Evolutionary conservation across 2,797 vertebrate genomes (phyloP).

Genomic region (Leuciscus waleckii): DNA sequence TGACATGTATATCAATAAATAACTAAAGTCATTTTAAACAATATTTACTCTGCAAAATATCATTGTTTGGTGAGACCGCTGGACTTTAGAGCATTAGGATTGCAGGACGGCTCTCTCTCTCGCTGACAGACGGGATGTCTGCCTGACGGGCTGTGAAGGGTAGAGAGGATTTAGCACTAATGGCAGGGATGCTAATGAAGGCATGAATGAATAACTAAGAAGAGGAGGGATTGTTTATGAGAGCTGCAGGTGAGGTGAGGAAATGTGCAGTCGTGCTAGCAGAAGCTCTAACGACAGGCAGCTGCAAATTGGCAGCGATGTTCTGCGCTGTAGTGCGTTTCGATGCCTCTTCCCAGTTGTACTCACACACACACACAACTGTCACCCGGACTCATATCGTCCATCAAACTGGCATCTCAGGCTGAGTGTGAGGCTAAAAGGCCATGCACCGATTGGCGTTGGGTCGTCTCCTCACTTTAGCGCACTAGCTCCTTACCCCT

Average conservation of each 20-base stretch:
- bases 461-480: slow-evolving; percentile 71
- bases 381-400: slow-evolving; percentile 71
- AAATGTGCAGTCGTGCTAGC: slow-evolving; percentile 18
- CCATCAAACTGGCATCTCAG: slow-evolving; percentile 79
- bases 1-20: background rate
- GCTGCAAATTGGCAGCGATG: slow-evolving; percentile 57
- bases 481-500: slow-evolving; percentile 61
- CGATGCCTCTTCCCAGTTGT: slow-evolving; percentile 66
- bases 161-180: slow-evolving; percentile 69
- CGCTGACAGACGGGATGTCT: slow-evolving; percentile 70
- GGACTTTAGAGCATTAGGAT: slow-evolving; percentile 65
- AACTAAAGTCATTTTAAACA: background rate
- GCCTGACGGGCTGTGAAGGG: slow-evolving; percentile 65
- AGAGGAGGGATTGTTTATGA: slow-evolving; percentile 52
- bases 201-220: slow-evolving; percentile 70
- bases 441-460: slow-evolving; percentile 78
- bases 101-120: slow-evolving; percentile 58
- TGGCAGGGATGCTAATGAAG: slow-evolving; percentile 75
- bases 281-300: slow-evolving; percentile 40
- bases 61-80: background rate
- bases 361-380: slow-evolving; percentile 68
- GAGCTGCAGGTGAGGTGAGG: slow-evolving; percentile 43
- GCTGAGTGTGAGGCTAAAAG: slow-evolving; percentile 75
- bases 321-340: slow-evolving; percentile 41
- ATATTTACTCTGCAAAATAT: background rate